These are phyloP conservation scores for Volucella bombylans DNA, from an alignment of 2,888 invertebrate genomes.

Conservation along the genomic window DNA sequence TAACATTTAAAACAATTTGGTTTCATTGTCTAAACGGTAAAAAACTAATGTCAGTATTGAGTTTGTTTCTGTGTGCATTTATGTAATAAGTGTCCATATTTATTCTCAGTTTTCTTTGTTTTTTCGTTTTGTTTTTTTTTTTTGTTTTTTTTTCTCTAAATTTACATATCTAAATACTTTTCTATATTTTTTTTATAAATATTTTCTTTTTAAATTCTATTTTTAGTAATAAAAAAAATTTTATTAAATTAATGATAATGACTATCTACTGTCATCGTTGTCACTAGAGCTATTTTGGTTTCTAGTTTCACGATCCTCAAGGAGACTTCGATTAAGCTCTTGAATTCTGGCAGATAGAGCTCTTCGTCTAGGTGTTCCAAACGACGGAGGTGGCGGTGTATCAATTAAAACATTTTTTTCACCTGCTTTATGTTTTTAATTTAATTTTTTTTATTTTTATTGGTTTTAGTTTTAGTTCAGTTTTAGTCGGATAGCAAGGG, in stretches of 20 bases:
- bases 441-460: constrained; percentile 39
- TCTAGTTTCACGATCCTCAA: constrained; percentile 81
- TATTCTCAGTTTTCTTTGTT: neutral
- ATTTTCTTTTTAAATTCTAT: constrained; percentile 54
- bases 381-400: constrained; percentile 84
- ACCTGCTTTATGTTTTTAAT: constrained; percentile 84
- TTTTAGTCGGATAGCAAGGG: constrained; percentile 55
- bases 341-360: constrained; percentile 82
- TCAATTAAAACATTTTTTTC: constrained; percentile 92
- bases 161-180: constrained; percentile 19
- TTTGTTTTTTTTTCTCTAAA: constrained; percentile 42
- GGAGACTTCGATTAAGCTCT: constrained; percentile 82
- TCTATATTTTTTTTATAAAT: constrained; percentile 55
- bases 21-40: constrained; percentile 61
- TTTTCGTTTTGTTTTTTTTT: constrained; percentile 38
- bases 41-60: constrained; percentile 64
- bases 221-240: constrained; percentile 22
- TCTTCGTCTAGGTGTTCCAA: constrained; percentile 82
- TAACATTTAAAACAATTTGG: constrained; percentile 67
- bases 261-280: constrained; percentile 81
- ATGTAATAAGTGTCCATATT: constrained; percentile 65
- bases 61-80: constrained; percentile 65
- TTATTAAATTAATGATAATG: constrained; percentile 28
- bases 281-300: constrained; percentile 82
- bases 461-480: constrained; percentile 43